A percentile compares a stretch with the other conserved stretches of the same genome.
Evolutionary conservation across 2,888 invertebrate species (phyloP).

Genomic region (Pheosia tremula): DNA sequence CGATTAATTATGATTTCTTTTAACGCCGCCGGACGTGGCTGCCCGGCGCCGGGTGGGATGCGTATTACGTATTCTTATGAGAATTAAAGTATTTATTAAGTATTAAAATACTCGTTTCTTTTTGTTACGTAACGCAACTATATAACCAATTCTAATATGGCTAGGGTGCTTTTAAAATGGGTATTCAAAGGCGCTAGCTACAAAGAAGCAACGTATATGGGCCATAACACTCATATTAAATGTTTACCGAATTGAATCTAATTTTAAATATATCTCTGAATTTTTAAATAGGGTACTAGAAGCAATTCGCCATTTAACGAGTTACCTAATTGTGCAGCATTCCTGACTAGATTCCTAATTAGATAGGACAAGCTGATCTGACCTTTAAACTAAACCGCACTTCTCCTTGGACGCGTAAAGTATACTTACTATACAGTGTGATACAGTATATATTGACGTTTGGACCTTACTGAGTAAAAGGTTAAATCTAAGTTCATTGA

Average conservation of each 20-base stretch:
- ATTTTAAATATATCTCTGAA: too few species aligned
- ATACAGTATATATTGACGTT: background rate
- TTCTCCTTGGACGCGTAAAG: background rate
- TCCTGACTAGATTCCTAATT: slow-evolving; percentile 14
- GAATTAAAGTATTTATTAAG: slow-evolving; percentile 18
- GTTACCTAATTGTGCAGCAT: slow-evolving; percentile 10
- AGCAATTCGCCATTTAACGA: slow-evolving; percentile 11
- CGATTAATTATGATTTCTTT: slow-evolving; percentile 84
- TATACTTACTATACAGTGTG: background rate
- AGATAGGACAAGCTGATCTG: slow-evolving; percentile 16
- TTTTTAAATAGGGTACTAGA: too few species aligned
- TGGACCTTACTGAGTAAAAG: slow-evolving; percentile 1
- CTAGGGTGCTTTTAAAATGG: too few species aligned
- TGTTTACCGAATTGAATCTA: too few species aligned
- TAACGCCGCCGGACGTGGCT: slow-evolving; percentile 64
- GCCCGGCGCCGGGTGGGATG: slow-evolving; percentile 39
- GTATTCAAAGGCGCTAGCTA: too few species aligned
- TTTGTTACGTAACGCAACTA: too few species aligned
- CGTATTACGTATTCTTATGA: slow-evolving; percentile 55
- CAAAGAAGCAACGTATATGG: too few species aligned
- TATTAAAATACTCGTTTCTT: background rate
- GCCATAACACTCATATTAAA: too few species aligned
- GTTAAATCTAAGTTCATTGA: background rate
- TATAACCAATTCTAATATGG: too few species aligned
- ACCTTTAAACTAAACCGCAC: slow-evolving; percentile 21